Conservation (phyloP, 2,113 vertebrate genomes). For the Microcebus griseorufus region DNA sequence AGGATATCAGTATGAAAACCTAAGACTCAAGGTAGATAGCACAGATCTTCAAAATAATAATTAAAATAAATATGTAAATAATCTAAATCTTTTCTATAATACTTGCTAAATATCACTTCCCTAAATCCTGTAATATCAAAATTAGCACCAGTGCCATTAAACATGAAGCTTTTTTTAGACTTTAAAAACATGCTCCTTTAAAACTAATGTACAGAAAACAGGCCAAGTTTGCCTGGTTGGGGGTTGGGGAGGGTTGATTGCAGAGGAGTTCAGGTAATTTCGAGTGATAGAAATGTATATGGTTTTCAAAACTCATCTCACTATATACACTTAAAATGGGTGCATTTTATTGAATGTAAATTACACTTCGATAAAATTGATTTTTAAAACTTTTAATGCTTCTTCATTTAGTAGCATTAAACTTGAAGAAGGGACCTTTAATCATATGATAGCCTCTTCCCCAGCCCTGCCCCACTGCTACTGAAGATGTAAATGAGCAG, state of each 20-base stretch:
- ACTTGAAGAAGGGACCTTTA: conserved; percentile 32
- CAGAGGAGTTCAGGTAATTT: neutral
- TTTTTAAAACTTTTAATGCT: neutral
- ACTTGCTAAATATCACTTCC: neutral
- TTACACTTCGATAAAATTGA: neutral
- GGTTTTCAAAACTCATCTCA: conserved; percentile 20
- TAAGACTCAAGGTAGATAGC: neutral
- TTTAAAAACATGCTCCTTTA: neutral
- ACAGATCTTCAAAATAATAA: conserved; percentile 16
- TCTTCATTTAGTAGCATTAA: conserved; percentile 20
- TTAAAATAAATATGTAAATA: neutral
- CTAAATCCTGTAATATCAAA: neutral
- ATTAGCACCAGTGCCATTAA: neutral
- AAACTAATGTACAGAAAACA: neutral
- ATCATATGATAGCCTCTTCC: neutral
- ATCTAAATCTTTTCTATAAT: neutral
- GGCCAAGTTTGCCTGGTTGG: neutral
- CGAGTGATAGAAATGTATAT: neutral
- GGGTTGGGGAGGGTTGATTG: neutral
- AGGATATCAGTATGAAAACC: neutral
- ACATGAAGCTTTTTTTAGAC: conserved; percentile 15
- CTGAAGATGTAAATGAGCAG: neutral
- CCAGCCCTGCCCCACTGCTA: neutral
- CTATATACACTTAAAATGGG: neutral
- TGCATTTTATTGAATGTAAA: conserved; percentile 10